Conservation (phyloP, 2,797 vertebrate genomes). For the Labroides dimidiatus region DNA sequence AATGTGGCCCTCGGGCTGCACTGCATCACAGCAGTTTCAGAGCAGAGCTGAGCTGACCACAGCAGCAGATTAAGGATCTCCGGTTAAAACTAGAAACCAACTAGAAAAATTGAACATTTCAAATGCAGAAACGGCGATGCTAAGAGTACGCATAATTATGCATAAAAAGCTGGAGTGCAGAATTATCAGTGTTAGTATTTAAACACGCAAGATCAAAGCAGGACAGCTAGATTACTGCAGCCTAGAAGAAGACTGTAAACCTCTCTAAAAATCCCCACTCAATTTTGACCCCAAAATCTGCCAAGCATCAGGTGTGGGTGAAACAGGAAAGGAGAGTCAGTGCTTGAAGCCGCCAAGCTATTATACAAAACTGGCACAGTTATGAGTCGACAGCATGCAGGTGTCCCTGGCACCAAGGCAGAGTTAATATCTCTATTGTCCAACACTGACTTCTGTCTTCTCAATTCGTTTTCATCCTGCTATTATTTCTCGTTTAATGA, state of each 20-base stretch:
- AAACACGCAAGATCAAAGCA: slow-evolving; percentile 43
- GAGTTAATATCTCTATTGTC: slow-evolving; percentile 60
- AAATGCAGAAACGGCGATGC: slow-evolving; percentile 3
- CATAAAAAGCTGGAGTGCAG: slow-evolving; percentile 5
- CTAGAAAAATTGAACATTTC: no score
- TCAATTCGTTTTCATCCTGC: slow-evolving; percentile 26
- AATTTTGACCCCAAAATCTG: slow-evolving; percentile 50
- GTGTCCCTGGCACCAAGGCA: slow-evolving; percentile 40
- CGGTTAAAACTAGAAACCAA: background rate
- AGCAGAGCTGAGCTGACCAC: slow-evolving; percentile 30
- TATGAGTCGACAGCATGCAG: slow-evolving; percentile 51
- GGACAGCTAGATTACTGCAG: slow-evolving; percentile 21
- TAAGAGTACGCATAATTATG: slow-evolving; percentile 15
- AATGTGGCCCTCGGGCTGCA: slow-evolving; percentile 20
- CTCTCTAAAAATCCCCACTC: slow-evolving; percentile 44
- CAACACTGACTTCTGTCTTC: slow-evolving; percentile 26
- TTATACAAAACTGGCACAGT: slow-evolving; percentile 44
- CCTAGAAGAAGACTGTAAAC: slow-evolving; percentile 35
- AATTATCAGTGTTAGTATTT: slow-evolving; percentile 17
- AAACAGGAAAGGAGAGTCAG: slow-evolving; percentile 9
- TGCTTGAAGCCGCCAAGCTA: slow-evolving; percentile 12
- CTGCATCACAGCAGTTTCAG: slow-evolving; percentile 25
- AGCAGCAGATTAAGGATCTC: slow-evolving; percentile 8
- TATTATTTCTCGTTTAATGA: slow-evolving; percentile 11
- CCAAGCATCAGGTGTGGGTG: slow-evolving; percentile 40